Percentiles rank a stretch among this genome's conserved stretches.
Evolutionary conservation across 1,140 invertebrate species (phyloP).

Genomic region (Drosophila baimaii): DNA sequence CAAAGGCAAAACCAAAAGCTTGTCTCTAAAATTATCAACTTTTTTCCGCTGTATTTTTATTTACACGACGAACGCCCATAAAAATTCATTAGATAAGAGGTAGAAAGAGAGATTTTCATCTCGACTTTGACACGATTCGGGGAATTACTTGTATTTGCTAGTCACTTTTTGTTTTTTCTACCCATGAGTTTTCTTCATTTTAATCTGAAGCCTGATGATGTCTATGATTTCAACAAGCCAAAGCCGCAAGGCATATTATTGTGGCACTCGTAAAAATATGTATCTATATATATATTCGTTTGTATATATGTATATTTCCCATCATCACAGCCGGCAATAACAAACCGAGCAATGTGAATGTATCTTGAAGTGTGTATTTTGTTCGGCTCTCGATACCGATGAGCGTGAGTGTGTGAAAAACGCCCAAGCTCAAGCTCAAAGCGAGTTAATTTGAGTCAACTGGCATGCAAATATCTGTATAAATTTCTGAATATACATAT

Average conservation of each 20-base stretch:
- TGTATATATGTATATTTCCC: conserved; percentile 14
- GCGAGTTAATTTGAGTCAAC: conserved; percentile 51
- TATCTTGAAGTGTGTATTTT: conserved; percentile 67
- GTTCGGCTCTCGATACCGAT: conserved; percentile 29
- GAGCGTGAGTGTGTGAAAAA: conserved; percentile 71
- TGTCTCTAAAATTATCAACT: conserved; percentile 46
- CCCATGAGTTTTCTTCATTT: conserved; percentile 27
- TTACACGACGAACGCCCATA: conserved; percentile 37
- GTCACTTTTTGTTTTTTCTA: conserved; percentile 13
- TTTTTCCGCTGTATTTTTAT: conserved; percentile 22
- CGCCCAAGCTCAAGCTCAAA: conserved; percentile 63
- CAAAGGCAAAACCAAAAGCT: conserved; percentile 20
- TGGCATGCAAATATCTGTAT: conserved; percentile 37
- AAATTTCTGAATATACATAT: neutral
- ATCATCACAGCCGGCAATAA: conserved; percentile 35
- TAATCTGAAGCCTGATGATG: conserved; percentile 4
- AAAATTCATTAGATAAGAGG: conserved; percentile 47
- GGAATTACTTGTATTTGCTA: conserved; percentile 35
- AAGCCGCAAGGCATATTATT: conserved; percentile 34
- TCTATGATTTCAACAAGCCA: conserved; percentile 26
- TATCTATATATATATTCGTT: neutral
- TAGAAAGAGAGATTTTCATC: conserved; percentile 49
- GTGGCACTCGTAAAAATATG: conserved; percentile 9
- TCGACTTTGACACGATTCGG: conserved; percentile 30
- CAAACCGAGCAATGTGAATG: conserved; percentile 59